Conservation (phyloP, 2,113 vertebrate genomes). For the Sula dactylatra region DNA sequence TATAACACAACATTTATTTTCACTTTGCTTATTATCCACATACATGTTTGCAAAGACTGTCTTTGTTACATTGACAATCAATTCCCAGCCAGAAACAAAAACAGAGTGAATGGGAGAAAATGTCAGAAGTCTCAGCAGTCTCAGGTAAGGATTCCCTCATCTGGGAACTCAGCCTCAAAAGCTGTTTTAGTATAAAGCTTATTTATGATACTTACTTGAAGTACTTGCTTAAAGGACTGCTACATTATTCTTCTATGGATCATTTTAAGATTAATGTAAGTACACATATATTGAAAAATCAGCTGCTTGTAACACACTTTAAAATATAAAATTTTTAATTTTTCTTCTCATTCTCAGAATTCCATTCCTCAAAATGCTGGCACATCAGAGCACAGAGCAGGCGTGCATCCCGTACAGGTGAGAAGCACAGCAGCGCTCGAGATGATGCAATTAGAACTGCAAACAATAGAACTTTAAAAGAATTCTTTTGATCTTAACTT, state of each 20-base stretch:
- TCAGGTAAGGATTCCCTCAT: background rate
- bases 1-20: background rate
- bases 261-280: background rate
- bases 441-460: background rate
- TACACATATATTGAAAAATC: background rate
- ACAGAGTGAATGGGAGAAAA: background rate
- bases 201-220: background rate
- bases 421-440: background rate
- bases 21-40: background rate
- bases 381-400: background rate
- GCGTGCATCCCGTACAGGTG: background rate
- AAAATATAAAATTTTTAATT: background rate
- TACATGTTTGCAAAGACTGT: background rate
- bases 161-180: background rate
- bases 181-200: background rate
- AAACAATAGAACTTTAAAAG: background rate
- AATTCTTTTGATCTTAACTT: background rate
- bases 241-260: background rate
- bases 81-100: background rate
- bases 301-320: background rate
- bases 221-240: background rate
- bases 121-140: background rate
- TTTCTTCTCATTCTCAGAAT: background rate
- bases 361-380: rapidly evolving
- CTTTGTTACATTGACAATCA: background rate